Base-by-base conservation (phyloP, 2,888 invertebrate genomes). In the Lymantria dispar region DNA sequence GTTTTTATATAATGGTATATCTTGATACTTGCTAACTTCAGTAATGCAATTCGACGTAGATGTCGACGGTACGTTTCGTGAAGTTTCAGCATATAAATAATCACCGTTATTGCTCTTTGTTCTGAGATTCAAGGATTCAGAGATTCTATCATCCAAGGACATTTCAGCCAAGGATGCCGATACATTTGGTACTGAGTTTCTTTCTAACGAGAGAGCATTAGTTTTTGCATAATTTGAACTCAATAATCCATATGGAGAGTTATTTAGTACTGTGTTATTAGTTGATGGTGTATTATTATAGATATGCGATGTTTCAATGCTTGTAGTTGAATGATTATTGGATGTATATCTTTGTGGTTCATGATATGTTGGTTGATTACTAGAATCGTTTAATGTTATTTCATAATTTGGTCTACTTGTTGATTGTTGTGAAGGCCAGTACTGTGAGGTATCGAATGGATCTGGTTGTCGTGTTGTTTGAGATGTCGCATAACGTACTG, bases 71-170 rank as follows among this genome's bases (percentile, higher is more conserved):
- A 60, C 65, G 7, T 58, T 70, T 53, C 75, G 78, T 0, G 50
- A 15, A 29, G 64, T 75, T 48, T 87, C 87, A 1, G 80, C 74
- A 57, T 88, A 88, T 31, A 83, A 56, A 37, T 78, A 81, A 45
- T 89, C 87, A 46, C 68, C 74, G 51, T 87, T 86, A 3, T 77
- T 83, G 50, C 85, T 86, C 52, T 87, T 89, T 40, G 80, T 78
- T 75, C 87, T 82, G 70, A 91, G 87, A 78, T 91, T 91, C 66
- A 91, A 60, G 7, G 91, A 91, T 75, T 87, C 87, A 0, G 91
- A 91, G 58, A 91, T 90, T 80, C 80, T 79, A 58, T 91, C 91
- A 64, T 91, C 91, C 54, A 91, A 72, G 45, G 91, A 91, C 84
- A 90, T 83, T 47, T 81, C 71, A 7, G 83, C 76, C 47, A 89